These are phyloP conservation scores for Lathronympha strigana DNA, from an alignment of 2,888 invertebrate species.

Conservation along the genomic window DNA sequence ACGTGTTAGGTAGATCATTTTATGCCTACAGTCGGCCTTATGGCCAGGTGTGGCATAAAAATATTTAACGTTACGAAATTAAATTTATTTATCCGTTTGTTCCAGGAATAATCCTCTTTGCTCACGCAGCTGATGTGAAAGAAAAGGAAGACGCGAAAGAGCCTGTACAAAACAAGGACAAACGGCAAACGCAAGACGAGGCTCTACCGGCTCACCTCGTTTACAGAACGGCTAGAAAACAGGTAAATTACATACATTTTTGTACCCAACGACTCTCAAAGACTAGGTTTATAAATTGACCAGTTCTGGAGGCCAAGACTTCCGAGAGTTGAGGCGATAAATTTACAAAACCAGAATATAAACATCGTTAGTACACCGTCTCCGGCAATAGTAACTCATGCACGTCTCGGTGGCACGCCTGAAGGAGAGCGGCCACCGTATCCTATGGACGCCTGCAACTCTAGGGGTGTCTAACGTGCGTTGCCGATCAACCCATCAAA, in stretches of 20 bases:
- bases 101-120: slow-evolving; percentile 70
- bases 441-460: too few species aligned
- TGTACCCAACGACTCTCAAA: slow-evolving; percentile 20
- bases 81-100: slow-evolving; percentile 50
- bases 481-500: too few species aligned
- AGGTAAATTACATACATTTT: slow-evolving; percentile 55
- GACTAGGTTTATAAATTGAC: slow-evolving; percentile 17
- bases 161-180: slow-evolving; percentile 62
- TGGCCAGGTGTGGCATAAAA: too few species aligned
- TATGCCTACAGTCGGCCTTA: too few species aligned
- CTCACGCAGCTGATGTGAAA: slow-evolving; percentile 65
- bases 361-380: not conserved
- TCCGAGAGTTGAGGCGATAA: slow-evolving; percentile 23
- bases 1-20: too few species aligned
- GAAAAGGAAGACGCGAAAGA: slow-evolving; percentile 55
- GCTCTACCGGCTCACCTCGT: slow-evolving; percentile 56
- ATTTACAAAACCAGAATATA: slow-evolving; percentile 16
- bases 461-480: too few species aligned
- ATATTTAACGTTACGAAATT: not conserved
- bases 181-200: slow-evolving; percentile 70
- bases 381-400: not conserved
- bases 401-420: too few species aligned
- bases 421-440: too few species aligned
- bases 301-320: slow-evolving; percentile 14
- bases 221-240: slow-evolving; percentile 71